Base-by-base conservation (phyloP, 2,888 invertebrate species). In the Xestoiulus laeticollis region DNA sequence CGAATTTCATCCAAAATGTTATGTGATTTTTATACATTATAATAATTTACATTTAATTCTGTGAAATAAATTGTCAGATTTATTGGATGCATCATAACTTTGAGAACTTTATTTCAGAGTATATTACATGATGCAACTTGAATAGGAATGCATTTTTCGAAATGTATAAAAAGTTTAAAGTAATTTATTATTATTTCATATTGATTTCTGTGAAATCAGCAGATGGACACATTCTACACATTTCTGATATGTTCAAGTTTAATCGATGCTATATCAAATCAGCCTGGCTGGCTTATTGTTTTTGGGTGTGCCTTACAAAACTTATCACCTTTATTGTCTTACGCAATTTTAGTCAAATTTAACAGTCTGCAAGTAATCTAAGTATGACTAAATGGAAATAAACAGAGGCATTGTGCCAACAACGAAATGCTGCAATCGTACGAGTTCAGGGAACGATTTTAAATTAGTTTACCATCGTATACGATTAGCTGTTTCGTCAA, bases 331-430 rank as follows among this genome's bases (percentile, higher is more conserved):
- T 59, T 38, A 38, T 38, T 59, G 53, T 59, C 53, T 59, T 59
- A 59, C 53, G 53, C 5, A 38, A 38, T 8, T 38, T 38, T 38
- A 38, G 38, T 5, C 53, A 59, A 59, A 59, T 59, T 59, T 59
- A n/a, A 1, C n/a, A n/a, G n/a, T n/a, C n/a, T n/a, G 53, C 19
- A n/a, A n/a, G 19, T 59, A 48, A 59, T n/a, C 53, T n/a, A 19
- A n/a, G 53, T n/a, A n/a, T 59, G 53, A 59, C 53, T 59, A 59
- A 59, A 59, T 59, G 53, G n/a, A 59, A 6, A n/a, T n/a, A n/a
- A 59, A 16, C 19, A 59, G 53, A 19, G 53, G 53, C 53, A 59
- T 1, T n/a, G 53, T 59, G 53, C 53, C 53, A 59, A 59, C 53
- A n/a, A 6, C 6, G 2, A 59, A 59, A 59, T 59, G 53, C n/a